These are phyloP conservation scores for Tiliqua scincoides DNA, from an alignment of 2,113 vertebrate genomes.

Conservation along the genomic window DNA sequence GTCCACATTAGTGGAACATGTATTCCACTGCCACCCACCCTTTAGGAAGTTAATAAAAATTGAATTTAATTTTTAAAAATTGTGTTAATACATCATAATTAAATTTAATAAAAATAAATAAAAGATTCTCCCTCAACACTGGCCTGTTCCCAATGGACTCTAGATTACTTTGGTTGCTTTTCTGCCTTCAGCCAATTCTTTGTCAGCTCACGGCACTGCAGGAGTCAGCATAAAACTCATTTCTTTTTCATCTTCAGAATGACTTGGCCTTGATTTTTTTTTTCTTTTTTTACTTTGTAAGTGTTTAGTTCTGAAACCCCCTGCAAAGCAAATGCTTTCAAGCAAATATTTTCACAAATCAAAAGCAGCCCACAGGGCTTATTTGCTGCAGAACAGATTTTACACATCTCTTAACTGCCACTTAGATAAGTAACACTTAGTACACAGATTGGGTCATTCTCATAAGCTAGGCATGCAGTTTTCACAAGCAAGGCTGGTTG, in stretches of 20 bases:
- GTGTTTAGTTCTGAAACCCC: neutral
- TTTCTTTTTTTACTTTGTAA: neutral
- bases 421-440: conserved; percentile 21
- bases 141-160: neutral
- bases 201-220: neutral
- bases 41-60: too few species aligned
- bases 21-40: too few species aligned
- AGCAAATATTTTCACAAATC: conserved; percentile 23
- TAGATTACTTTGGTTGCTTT: neutral
- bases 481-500: neutral
- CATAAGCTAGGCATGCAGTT: conserved; percentile 1
- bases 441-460: neutral
- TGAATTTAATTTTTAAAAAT: too few species aligned
- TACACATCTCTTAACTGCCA: neutral
- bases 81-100: too few species aligned
- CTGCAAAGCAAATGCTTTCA: neutral
- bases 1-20: too few species aligned
- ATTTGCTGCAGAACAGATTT: neutral
- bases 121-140: neutral
- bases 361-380: conserved; percentile 20
- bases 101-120: neutral
- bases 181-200: neutral
- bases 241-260: neutral
- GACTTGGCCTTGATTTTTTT: neutral
- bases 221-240: neutral